Evolutionary conservation across 2,888 invertebrate genomes (phyloP).

Genomic region (Coleophora deauratella): DNA sequence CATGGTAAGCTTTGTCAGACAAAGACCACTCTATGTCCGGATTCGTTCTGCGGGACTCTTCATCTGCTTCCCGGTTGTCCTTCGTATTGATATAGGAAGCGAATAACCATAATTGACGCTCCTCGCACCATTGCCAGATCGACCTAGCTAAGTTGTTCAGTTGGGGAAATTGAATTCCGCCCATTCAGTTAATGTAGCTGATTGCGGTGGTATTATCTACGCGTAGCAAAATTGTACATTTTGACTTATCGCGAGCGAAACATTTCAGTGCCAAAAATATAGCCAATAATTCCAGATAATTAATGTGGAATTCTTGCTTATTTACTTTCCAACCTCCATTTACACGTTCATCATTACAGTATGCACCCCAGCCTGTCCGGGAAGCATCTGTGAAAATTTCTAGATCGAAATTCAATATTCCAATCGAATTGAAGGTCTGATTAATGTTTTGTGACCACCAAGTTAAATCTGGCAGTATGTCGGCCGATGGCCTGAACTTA

Average conservation of each 20-base stretch:
- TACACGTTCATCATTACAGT: background rate
- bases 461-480: constrained; percentile 3
- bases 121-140: constrained; percentile 23
- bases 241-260: background rate
- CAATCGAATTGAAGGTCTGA: background rate
- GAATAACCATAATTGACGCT: constrained; percentile 19
- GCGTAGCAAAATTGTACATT: constrained; percentile 2
- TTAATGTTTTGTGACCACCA: constrained; percentile 11
- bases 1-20: constrained; percentile 3
- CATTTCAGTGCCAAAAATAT: constrained; percentile 5
- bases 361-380: constrained; percentile 6
- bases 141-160: no score
- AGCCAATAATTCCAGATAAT: constrained; percentile 6
- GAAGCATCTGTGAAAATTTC: constrained; percentile 11
- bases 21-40: constrained; percentile 9
- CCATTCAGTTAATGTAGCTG: no score
- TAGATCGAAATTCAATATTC: background rate
- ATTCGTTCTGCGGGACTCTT: constrained; percentile 18
- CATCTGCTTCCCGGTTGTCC: constrained; percentile 18
- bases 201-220: constrained; percentile 9
- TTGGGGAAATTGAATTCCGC: no score
- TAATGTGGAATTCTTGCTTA: constrained; percentile 3
- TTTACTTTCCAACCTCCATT: constrained; percentile 1
- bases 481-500: background rate
- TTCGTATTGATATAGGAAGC: constrained; percentile 30